Base-by-base conservation (phyloP, 1,140 invertebrate species). In the Odontomachus brunneus region DNA sequence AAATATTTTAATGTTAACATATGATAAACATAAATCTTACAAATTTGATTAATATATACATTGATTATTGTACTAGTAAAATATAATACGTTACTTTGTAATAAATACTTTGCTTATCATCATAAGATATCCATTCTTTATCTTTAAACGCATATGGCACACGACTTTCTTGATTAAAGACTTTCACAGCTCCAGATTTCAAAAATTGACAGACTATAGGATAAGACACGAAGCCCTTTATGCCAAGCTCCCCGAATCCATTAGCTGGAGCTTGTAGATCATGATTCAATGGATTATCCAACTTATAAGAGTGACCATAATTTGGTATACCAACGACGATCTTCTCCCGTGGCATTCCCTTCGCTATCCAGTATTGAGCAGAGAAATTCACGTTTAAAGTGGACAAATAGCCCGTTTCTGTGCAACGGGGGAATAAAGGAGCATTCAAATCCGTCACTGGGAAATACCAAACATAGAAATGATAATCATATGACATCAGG, bases 401-500 rank as follows among this genome's bases (percentile, higher is more conserved):
- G 3, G 94, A 92, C 83, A 97, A 95, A 83, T 96, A 96, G 0
- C 96, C 95, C 17, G 94, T 91, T 83, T 98, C 97, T 9, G 90
- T 90, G 9, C 91, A 73, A 26, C 94, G 93, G 7, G 94, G 90
- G 91, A 96, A 97, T 0, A 99, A 93, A 0, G 98, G 97, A 0
- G 98, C 95, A 93, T 98, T 98, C 0, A 97, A 94, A 53, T 96
- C 97, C 49, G 98, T 98, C 67, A 98, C 96, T 5, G 97, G 97
- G 22, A 96, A 96, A 83, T 96, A 96, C 91, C 95, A 95, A 4
- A 96, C 95, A 88, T 96, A 98, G 85, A 96, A 97, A 92, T 98
- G 97, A 89, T 96, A 98, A 91, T 99, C 98, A 90, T 99, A 99
- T 0, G 96, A 95, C 98, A 98, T 98, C 4, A 99, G 88, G 92